Evolutionary conservation across 2,797 vertebrate species (phyloP).

Genomic region (Graptemys geographica): DNA sequence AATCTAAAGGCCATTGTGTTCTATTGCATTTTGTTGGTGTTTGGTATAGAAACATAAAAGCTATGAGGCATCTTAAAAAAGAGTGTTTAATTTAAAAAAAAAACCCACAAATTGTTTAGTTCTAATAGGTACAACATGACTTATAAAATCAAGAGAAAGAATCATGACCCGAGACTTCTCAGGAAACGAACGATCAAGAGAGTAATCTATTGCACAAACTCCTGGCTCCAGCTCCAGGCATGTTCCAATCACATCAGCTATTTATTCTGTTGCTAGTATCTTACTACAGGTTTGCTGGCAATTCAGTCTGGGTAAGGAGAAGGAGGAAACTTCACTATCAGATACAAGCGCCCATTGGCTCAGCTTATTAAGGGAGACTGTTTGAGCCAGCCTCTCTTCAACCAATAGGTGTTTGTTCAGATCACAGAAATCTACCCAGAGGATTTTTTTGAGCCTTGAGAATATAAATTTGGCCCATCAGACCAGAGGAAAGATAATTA

Average conservation of each 20-base stretch:
- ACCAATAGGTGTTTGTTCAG: not conserved
- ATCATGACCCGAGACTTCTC: not conserved
- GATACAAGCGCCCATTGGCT: not conserved
- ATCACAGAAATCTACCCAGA: not conserved
- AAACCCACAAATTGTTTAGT: not conserved
- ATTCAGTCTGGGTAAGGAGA: constrained; percentile 26
- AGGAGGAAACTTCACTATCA: constrained; percentile 12
- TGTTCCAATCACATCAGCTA: constrained; percentile 9
- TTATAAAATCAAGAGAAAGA: constrained; percentile 30
- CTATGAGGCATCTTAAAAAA: not conserved
- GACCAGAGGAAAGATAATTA: not conserved
- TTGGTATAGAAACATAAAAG: not conserved
- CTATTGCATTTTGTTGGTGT: not conserved
- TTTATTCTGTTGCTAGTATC: constrained; percentile 42
- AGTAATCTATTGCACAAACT: constrained; percentile 14
- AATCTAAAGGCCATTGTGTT: not conserved
- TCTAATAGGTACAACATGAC: not conserved
- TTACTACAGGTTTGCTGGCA: constrained; percentile 36
- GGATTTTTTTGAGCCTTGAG: not conserved
- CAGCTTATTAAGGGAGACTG: constrained; percentile 4
- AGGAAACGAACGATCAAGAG: not conserved
- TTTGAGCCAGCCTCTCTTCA: not conserved
- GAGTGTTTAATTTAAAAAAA: not conserved
- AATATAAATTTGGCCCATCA: not conserved
- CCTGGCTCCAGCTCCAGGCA: constrained; percentile 48